Evolutionary conservation across 2,113 vertebrate genomes (phyloP).

Genomic region (Tympanuchus pallidicinctus): DNA sequence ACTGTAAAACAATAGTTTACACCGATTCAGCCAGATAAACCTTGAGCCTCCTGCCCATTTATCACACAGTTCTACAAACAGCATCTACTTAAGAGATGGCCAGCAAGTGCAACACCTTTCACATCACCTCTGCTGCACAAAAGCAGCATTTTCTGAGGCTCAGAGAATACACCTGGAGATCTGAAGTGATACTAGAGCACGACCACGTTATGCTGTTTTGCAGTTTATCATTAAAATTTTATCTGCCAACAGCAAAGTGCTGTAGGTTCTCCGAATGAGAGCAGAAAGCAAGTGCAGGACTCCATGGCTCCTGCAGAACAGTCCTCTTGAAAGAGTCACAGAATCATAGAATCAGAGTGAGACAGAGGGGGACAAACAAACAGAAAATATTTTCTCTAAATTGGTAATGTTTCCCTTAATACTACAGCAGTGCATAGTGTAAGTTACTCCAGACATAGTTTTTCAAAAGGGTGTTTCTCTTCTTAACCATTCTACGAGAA

Average conservation of each 20-base stretch:
- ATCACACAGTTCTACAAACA: neutral
- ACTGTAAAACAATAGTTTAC: neutral
- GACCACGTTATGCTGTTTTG: neutral
- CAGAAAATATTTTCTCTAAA: neutral
- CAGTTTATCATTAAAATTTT: neutral
- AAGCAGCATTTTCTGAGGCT: neutral
- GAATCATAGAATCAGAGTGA: neutral
- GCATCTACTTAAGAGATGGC: rapidly evolving
- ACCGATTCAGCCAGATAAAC: neutral
- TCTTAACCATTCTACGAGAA: neutral
- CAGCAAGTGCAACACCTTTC: neutral
- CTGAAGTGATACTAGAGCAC: neutral
- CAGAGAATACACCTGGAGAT: neutral
- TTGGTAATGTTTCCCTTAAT: neutral
- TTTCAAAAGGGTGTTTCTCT: neutral
- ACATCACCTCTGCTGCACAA: neutral
- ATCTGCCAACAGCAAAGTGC: neutral
- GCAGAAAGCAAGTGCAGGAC: neutral
- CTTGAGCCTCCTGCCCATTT: neutral
- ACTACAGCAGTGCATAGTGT: neutral
- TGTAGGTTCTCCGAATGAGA: neutral
- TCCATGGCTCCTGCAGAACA: neutral
- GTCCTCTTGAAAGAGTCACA: neutral
- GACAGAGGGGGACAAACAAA: neutral
- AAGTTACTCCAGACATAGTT: neutral